Percentiles rank a stretch among this genome's conserved stretches.
Conservation (phyloP, 2,888 invertebrate genomes). For the Campoletis raptor region DNA sequence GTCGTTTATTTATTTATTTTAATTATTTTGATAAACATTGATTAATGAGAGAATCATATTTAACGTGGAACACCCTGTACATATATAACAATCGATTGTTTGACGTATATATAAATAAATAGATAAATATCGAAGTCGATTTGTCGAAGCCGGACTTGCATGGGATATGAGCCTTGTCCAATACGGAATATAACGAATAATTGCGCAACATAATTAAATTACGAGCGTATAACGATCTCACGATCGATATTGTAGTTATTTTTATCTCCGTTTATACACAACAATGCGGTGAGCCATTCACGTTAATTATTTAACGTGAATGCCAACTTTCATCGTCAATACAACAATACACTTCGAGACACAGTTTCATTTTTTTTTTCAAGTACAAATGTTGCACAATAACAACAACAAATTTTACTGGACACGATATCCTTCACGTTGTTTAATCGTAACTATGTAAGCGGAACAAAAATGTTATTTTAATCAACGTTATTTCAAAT, state of each 20-base stretch:
- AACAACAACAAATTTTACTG: neutral
- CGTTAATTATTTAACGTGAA: constrained; percentile 60
- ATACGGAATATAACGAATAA: constrained; percentile 54
- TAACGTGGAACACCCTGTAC: neutral
- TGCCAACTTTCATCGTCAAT: constrained; percentile 39
- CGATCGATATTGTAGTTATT: constrained; percentile 63
- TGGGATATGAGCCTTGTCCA: constrained; percentile 44
- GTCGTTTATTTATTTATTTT: neutral
- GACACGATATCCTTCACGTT: neutral
- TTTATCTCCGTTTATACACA: constrained; percentile 35
- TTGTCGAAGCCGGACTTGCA: constrained; percentile 53
- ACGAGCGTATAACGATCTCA: constrained; percentile 67
- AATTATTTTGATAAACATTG: neutral
- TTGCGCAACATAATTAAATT: constrained; percentile 71
- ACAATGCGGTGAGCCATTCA: constrained; percentile 29
- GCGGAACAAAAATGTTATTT: neutral
- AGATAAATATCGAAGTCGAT: constrained; percentile 24
- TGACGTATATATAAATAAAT: constrained; percentile 28
- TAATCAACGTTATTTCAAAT: neutral
- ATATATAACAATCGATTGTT: constrained; percentile 3
- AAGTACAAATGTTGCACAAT: constrained; percentile 5
- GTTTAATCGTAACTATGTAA: neutral
- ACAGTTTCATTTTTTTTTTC: constrained; percentile 8
- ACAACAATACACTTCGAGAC: neutral
- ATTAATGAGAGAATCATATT: neutral